Evolutionary conservation across 2,888 invertebrate species (phyloP), one percentile per base, ranked within the genome.

Genomic region (Nemurella pictetii): DNA sequence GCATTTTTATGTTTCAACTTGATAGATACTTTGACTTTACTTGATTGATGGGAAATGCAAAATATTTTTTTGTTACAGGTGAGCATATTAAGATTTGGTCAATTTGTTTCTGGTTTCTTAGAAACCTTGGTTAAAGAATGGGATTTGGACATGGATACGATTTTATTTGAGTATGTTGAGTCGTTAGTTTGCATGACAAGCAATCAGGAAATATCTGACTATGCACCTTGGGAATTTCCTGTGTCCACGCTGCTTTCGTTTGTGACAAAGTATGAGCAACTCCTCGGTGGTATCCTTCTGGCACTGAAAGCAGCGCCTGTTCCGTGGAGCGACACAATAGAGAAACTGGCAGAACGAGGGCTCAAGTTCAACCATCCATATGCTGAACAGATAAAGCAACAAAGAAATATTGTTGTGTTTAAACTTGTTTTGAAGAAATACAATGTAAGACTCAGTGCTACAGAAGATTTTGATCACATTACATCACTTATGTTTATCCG

Each of bases 361-460:
- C 87, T 88, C 27, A 87, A 87, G 28, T 87, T 89, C 15, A 89
- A 90, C 55, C 91, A 91, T 88, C 89, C 89, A 15, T 86, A 90
- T 55, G 89, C 90, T 5, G 86, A 87, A 27, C 87, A 89, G 85
- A 90, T 92, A 77, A 88, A 88, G 86, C 87, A 88, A 27, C 89
- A 90, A 85, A 88, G 89, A 73, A 89, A 89, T 83, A 88, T 89
- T 36, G 90, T 92, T 85, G 89, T 90, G 0, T 89, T 89, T 80
- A 90, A 91, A 87, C 87, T 91, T 26, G 89, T 92, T 77, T 88
- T 92, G 74, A 91, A 90, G 81, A 92, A 91, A 86, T 91, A 91
- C 85, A 90, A 90, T 29, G 90, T 91, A 85, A 89, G 89, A 75
- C 89, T 90, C 35, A 88, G 89, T 26, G 89, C 89, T 27, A 86